Evolutionary conservation across 2,113 vertebrate species (phyloP), one percentile per base, ranked within the genome.

Genomic region (Eidolon helvum): DNA sequence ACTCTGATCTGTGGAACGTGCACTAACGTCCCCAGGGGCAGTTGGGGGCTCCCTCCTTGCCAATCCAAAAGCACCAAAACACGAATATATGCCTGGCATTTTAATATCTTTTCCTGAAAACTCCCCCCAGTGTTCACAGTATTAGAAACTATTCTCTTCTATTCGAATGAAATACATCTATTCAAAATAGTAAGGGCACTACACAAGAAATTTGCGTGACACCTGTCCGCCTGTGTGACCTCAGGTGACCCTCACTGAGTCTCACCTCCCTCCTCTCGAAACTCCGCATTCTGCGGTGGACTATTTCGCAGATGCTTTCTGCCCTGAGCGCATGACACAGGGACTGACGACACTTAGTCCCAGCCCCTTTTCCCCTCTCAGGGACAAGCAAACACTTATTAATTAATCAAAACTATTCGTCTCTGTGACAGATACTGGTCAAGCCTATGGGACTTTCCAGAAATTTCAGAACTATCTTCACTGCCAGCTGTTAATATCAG

Each of bases 391-490:
- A 71, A 88, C 18, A 21, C 55, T 38, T 79, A 85, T 55, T 3
- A 59, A 72, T 85, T 72, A 65, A 88, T 74, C n/a, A 88, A 86
- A 84, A 95, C 28, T 21, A 83, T 94, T 53, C 66, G 15, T 61
- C n/a, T 91, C 69, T 89, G 50, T 30, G 53, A 71, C 48, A 80
- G 40, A 78, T 89, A 85, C 53, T 66, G 43, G 57, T 92, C 72
- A 92, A 86, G 50, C 30, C 66, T 53, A 6, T 77, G 71, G 57
- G 19, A 48, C 35, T 88, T 94, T 38, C 78, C 78, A 94, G 71
- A 89, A 89, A 75, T 86, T 80, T 92, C 72, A 96, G 57, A 53
- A 21, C 66, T 86, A 80, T 86, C 71, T 74, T 89, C 40, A 43
- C 16, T 40, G 16, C 10, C 35, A 75, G 40, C 40, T 90, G 33